Base-by-base conservation (phyloP, 2,113 vertebrate species). In the Zosterops lateralis region DNA sequence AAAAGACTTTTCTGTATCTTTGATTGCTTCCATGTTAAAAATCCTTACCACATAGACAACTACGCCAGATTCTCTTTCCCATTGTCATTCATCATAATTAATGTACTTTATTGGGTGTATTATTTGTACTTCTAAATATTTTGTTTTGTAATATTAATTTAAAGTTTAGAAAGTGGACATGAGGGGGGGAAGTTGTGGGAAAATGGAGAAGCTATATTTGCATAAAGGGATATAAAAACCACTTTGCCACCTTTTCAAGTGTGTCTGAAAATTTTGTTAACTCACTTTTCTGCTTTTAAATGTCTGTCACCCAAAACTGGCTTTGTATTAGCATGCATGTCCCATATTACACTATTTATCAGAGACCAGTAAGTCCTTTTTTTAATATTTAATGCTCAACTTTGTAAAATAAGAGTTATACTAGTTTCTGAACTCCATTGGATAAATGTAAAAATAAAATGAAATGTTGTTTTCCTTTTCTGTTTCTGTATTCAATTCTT, bases 31-130 rank as follows among this genome's bases (percentile, higher is more conserved):
- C 98, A 91, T 38, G 97, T 99, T 89, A 97, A 98, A 96, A 99
- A 99, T 95, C 99, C 98, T 28, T 98, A 99, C 93, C 98, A 99
- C 97, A 99, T 99, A 97, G 99, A 99, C 97, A 99, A 99, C 97
- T 99, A 99, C 28, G 98, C 98, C 72, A 98, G 98, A 72, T 97
- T 98, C 96, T 98, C 98, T 81, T 99, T 99, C 92, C 98, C 98
- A 0, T 96, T 99, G 56, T 98, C 98, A 32, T 99, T 99, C 81
- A 97, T 99, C 87, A 95, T 98, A 48, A 98, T 99, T 89, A 99
- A 99, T 97, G 97, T 99, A 61, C 97, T 99, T 95, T 99, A 99
- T 93, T 99, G 98, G 99, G 98, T 98, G 53, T 99, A 99, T 96
- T 99, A 99, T 96, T 96, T 99, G 94, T 99, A 98, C 97, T 98